A percentile compares a stretch with the other conserved stretches of the same genome.
These are phyloP conservation scores for Phocoena phocoena DNA, from an alignment of 2,113 vertebrate genomes.

Conservation along the genomic window DNA sequence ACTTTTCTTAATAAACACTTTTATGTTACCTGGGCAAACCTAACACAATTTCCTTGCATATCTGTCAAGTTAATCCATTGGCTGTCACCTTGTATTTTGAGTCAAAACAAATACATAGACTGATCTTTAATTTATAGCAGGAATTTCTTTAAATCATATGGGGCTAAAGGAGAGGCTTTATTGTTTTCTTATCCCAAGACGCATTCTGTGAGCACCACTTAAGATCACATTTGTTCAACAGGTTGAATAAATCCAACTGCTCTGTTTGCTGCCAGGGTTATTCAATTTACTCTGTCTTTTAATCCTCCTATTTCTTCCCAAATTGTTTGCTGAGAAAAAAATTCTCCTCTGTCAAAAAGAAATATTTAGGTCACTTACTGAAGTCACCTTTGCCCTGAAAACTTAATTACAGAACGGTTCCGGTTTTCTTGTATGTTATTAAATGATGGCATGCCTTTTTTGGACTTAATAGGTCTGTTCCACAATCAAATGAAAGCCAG, in stretches of 20 bases:
- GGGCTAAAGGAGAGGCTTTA: neutral
- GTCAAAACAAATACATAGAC: slow-evolving; percentile 14
- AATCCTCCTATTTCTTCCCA: neutral
- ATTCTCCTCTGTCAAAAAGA: neutral
- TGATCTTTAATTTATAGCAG: slow-evolving; percentile 43
- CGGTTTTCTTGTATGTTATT: neutral
- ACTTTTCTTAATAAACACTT: neutral
- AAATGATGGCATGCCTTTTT: neutral
- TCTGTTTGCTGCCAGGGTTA: neutral
- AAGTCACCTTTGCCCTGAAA: neutral
- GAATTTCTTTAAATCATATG: slow-evolving; percentile 41
- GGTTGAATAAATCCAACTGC: slow-evolving; percentile 14
- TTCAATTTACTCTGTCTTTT: neutral
- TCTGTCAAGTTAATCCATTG: slow-evolving; percentile 30
- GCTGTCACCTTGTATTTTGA: slow-evolving; percentile 40
- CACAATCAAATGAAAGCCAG: neutral
- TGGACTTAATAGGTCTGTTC: neutral
- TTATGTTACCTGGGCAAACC: neutral
- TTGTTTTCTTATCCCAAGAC: slow-evolving; percentile 11
- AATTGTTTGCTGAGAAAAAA: slow-evolving; percentile 51
- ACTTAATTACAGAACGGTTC: neutral
- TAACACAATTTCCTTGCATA: neutral
- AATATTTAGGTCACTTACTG: neutral
- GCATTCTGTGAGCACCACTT: neutral
- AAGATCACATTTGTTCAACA: slow-evolving; percentile 42